Evolutionary conservation across 2,888 invertebrate species (phyloP), one percentile per base, ranked within the genome.

Genomic region (Ferdinandea cuprea): DNA sequence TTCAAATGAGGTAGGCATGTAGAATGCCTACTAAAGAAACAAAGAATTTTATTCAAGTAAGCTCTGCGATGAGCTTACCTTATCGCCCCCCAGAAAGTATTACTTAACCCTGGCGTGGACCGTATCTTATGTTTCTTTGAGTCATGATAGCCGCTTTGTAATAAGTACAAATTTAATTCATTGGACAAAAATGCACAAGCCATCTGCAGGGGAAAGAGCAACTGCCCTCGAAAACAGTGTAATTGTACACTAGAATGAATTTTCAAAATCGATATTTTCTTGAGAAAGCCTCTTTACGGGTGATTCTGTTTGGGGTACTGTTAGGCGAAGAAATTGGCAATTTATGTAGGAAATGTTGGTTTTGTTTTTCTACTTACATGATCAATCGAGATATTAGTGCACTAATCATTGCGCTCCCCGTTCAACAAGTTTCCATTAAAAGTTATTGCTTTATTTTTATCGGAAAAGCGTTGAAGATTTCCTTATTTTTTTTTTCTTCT

Each of bases 371-470:
- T 89, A 90, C 90, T 90, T 87, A 90, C 90, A 90, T 90, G 85
- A 89, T 88, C 61, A 90, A 86, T 35, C 90, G 89, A 46, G 90
- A 90, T 84, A 90, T 87, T 71, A 90, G 86, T 71, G 89, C 89
- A 86, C 89, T 90, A 86, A 90, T 90, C 90, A 90, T 90, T 78
- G 83, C 63, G 72, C 32, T 44, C 19, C 30, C 19, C 30, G 58
- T 73, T 83, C 68, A 83, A 68, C 72, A 83, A 78, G 83, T 83
- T 83, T 56, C 78, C 83, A 83, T 83, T 63, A 72, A n/a, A 83
- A 44, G 50, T 37, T 54, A 42, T 17, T 46, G 44, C 21, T 65
- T 65, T 28, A 58, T 65, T 35, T 28, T 25, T 58, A 44, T 59
- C 61, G 17, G 17, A 42, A 32, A 65, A 30, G 15, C 61, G 35